Evolutionary conservation across 2,113 vertebrate species (phyloP).

Genomic region (Talpa occidentalis): DNA sequence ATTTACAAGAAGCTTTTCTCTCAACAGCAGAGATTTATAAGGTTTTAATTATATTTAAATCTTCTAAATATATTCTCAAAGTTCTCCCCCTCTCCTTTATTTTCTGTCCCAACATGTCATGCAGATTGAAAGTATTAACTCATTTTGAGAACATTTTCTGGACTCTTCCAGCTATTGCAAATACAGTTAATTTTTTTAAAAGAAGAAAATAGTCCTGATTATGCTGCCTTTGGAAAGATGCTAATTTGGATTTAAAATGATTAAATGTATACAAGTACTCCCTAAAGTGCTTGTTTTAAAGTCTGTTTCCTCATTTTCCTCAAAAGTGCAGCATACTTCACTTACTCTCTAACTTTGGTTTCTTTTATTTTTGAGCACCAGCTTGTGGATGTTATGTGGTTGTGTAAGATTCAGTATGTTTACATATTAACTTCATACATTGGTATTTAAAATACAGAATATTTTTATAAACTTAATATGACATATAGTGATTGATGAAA

Average conservation of each 20-base stretch:
- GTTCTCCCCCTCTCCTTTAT: constrained; percentile 20
- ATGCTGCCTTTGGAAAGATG: constrained; percentile 20
- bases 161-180: constrained; percentile 31
- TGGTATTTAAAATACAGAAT: constrained; percentile 45
- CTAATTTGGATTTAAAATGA: constrained; percentile 48
- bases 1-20: constrained; percentile 49
- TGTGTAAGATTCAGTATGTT: constrained; percentile 49
- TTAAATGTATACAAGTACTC: not conserved
- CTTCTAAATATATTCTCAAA: constrained; percentile 44
- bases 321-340: constrained; percentile 17
- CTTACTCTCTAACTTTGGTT: constrained; percentile 50
- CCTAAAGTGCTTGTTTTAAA: constrained; percentile 36
- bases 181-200: constrained; percentile 2
- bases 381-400: constrained; percentile 31
- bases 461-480: not conserved
- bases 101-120: constrained; percentile 44
- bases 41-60: constrained; percentile 45
- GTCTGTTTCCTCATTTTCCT: constrained; percentile 50
- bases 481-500: constrained; percentile 26
- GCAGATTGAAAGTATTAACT: constrained; percentile 53
- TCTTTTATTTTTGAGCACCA: constrained; percentile 50
- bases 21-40: constrained; percentile 38
- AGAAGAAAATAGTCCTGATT: constrained; percentile 22
- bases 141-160: constrained; percentile 61
- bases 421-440: constrained; percentile 46